Conservation (phyloP, 2,113 vertebrate genomes). For the Cacatua alba region DNA sequence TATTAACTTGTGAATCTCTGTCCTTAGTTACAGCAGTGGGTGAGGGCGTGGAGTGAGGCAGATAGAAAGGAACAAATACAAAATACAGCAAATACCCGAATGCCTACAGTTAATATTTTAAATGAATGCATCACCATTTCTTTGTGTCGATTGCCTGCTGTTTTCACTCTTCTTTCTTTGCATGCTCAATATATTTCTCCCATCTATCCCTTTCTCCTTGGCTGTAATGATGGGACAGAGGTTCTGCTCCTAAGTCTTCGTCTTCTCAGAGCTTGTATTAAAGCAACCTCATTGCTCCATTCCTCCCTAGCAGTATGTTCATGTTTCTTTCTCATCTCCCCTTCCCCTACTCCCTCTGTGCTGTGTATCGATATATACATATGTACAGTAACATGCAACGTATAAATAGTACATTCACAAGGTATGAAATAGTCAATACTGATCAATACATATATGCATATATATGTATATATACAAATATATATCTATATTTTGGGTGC, state of each 20-base stretch:
- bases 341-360: background rate
- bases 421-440: background rate
- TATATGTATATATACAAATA: background rate
- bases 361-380: background rate
- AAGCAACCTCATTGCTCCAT: background rate
- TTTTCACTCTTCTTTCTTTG: conserved; percentile 16
- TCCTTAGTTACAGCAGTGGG: background rate
- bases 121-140: background rate
- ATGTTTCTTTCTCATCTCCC: background rate
- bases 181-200: background rate
- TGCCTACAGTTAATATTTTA: background rate
- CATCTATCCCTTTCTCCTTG: background rate
- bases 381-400: background rate
- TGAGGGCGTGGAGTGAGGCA: background rate
- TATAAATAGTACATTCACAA: background rate
- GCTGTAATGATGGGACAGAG: background rate
- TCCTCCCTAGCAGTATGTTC: background rate
- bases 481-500: background rate
- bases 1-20: background rate
- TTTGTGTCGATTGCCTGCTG: background rate
- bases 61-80: background rate
- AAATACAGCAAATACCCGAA: background rate
- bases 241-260: background rate
- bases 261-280: background rate
- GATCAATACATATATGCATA: background rate